Percentiles rank a stretch among this genome's conserved stretches.
phyloP scores from a whole-genome alignment of 2,113 vertebrate genomes.

The Varanus komodoensis region DNA sequence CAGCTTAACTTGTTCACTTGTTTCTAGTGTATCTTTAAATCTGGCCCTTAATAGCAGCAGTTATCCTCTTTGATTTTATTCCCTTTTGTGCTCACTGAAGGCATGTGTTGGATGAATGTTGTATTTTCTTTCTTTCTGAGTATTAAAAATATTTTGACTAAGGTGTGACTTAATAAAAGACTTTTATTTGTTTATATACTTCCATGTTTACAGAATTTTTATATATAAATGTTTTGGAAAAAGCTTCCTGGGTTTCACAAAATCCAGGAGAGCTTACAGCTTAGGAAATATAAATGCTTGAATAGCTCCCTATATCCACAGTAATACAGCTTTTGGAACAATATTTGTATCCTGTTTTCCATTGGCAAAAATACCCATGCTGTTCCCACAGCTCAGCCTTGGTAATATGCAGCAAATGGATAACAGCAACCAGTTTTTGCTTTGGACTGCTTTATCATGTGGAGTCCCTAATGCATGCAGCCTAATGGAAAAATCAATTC shows the following conservation, averaged over 20 bases:
- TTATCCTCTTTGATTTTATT: not conserved
- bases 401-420: not conserved
- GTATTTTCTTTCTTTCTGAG: not conserved
- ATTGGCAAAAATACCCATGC: not conserved
- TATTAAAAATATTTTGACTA: not conserved
- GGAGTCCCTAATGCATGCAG: not conserved
- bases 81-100: not conserved
- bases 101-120: not conserved
- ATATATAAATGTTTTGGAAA: not conserved
- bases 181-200: not conserved
- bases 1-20: not conserved
- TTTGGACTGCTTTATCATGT: not conserved
- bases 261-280: not conserved
- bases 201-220: not conserved
- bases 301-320: not conserved
- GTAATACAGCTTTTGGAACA: not conserved
- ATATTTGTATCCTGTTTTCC: not conserved
- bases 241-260: not conserved
- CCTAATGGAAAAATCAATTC: constrained; percentile 12
- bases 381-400: not conserved
- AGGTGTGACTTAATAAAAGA: not conserved
- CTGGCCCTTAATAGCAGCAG: not conserved
- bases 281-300: not conserved
- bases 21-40: not conserved
- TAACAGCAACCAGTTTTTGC: not conserved